Conservation (phyloP, 30 jellyfish, hydroid and myxozoan genomes). For the Pseudorhiza aurosa region DNA sequence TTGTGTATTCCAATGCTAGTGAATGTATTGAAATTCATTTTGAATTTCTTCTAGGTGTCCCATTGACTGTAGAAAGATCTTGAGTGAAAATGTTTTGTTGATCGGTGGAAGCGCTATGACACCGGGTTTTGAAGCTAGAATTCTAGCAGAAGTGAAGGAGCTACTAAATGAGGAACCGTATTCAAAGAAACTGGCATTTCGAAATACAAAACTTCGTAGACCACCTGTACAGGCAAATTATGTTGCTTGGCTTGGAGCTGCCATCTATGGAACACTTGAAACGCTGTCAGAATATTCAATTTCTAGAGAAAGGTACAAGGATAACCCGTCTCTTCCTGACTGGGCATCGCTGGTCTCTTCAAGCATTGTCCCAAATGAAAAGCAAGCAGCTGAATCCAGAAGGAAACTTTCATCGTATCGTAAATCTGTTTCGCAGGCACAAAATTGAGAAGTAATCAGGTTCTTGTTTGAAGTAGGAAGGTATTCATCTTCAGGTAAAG, state of each 20-base stretch:
- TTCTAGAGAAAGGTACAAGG: constrained; percentile 80
- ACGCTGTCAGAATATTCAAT: constrained; percentile 80
- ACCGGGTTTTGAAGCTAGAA: constrained; percentile 90
- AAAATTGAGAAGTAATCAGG: too few species aligned
- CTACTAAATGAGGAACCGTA: constrained; percentile 54
- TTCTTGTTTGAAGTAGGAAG: too few species aligned
- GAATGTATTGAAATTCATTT: background rate
- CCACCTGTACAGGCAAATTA: constrained; percentile 93
- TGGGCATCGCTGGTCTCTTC: constrained; percentile 81
- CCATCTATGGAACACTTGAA: constrained; percentile 91
- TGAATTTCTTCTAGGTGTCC: constrained; percentile 71
- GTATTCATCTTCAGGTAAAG: too few species aligned
- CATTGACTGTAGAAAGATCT: constrained; percentile 85
- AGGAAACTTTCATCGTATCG: constrained; percentile 77
- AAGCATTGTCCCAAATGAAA: constrained; percentile 31
- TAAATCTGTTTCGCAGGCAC: constrained; percentile 58
- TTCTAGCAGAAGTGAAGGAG: constrained; percentile 73
- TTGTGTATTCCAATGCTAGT: too few species aligned
- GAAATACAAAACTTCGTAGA: constrained; percentile 49
- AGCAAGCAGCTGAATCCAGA: constrained; percentile 42
- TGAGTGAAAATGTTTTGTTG: constrained; percentile 83
- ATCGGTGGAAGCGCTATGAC: constrained; percentile 93
- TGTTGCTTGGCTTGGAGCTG: constrained; percentile 96
- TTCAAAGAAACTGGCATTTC: constrained; percentile 66
- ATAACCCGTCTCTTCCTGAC: constrained; percentile 78